Base-by-base conservation (phyloP, 2,888 invertebrate species). In the Opisthograptis luteolata region DNA sequence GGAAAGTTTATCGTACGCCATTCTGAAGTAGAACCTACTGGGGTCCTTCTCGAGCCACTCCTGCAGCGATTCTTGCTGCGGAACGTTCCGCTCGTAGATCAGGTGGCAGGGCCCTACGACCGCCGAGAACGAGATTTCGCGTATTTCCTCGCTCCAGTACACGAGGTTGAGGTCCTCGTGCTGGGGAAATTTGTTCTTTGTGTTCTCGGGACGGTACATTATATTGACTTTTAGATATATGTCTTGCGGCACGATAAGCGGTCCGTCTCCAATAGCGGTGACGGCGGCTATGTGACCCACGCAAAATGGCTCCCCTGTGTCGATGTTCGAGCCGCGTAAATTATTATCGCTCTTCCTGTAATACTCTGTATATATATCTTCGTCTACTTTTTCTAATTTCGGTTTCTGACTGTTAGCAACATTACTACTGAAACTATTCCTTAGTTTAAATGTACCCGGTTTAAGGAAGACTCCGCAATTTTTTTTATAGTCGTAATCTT, bases 121-220 rank as follows among this genome's bases (percentile, higher is more conserved):
- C 13, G 91, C 77, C 0, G 87, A 81, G 66, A 95, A 94, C 2
- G 91, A 81, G 9, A 95, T 82, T 49, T 87, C 91, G 42, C 79
- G 84, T 88, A 95, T 92, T 87, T 96, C 95, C 8, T 95, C 92
- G 48, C 94, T 94, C 94, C 96, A 96, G 76, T 94, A 96, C 0
- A 96, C 77, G 48, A 94, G 80, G 73, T 96, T 96, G 8, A 96
- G 78, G 71, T 96, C 95, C 37, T 92, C 88, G 55, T 93, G 92
- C 54, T 93, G 92, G 0, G 92, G 91, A 14, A 87, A 77, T 37
- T 93, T 91, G 55, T 92, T 92, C 56, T 92, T 92, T 0, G 95
- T 96, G 73, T 96, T 94, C 78, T 96, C 95, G 0, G 96, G 95
- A 49, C 96, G 92, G 67, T 93, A 95, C 68, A 96, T 91, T 60